Evolutionary conservation across 2,888 invertebrate genomes (phyloP).

Genomic region (Elaeidobius kamerunicus): DNA sequence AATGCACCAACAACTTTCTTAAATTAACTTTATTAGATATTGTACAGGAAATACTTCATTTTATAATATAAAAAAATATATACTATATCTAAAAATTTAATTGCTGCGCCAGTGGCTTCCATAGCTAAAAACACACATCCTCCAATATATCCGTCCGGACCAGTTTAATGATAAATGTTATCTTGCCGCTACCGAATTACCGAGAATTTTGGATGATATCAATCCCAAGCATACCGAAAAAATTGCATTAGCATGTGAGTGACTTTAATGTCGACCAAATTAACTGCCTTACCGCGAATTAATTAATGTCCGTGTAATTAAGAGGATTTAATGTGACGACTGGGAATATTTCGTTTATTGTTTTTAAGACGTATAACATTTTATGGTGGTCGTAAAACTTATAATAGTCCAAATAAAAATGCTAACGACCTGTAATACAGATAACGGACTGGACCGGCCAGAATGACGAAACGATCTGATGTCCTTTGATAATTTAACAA

Average conservation of each 20-base stretch:
- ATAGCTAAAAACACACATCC: too few relatives aligned
- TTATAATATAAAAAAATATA: too few relatives aligned
- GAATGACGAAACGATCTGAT: too few relatives aligned
- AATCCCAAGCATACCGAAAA: conserved; percentile 11
- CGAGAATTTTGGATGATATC: conserved; percentile 10
- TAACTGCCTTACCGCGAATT: conserved; percentile 42
- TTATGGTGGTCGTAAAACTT: conserved; percentile 19
- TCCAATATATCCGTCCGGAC: too few relatives aligned
- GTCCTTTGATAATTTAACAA: too few relatives aligned
- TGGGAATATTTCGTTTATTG: conserved; percentile 32
- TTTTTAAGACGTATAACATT: conserved; percentile 24
- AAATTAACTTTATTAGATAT: too few relatives aligned
- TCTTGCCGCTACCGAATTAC: conserved; percentile 16
- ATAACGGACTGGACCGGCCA: conserved; percentile 8
- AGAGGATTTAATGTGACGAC: conserved; percentile 37
- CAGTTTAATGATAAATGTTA: conserved; percentile 13
- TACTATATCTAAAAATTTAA: too few relatives aligned
- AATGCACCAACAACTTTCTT: too few relatives aligned
- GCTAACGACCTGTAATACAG: conserved; percentile 22
- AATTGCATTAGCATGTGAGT: conserved; percentile 21
- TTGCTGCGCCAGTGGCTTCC: too few relatives aligned
- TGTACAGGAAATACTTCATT: too few relatives aligned
- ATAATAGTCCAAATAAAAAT: conserved; percentile 23
- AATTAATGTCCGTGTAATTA: conserved; percentile 42
- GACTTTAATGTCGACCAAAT: conserved; percentile 36